Evolutionary conservation across 2,113 vertebrate species (phyloP).

Genomic region (Polypterus bichir): DNA sequence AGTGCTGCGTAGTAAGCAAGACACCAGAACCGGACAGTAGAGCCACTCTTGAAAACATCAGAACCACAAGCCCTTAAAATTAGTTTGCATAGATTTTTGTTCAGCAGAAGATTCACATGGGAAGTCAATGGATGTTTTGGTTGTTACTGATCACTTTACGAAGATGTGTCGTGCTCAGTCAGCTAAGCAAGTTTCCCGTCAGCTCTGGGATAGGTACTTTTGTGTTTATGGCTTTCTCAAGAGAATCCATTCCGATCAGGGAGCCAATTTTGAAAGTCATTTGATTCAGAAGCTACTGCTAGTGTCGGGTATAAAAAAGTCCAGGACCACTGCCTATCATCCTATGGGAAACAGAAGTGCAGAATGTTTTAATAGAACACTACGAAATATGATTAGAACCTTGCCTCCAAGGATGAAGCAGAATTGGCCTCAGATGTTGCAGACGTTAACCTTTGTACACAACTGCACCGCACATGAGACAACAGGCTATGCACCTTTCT

Average conservation of each 20-base stretch:
- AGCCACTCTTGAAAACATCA: slow-evolving; percentile 11
- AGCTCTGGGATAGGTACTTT: no score
- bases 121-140: neutral
- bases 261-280: neutral
- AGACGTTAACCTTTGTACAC: neutral
- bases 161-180: neutral
- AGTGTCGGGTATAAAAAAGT: neutral
- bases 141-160: neutral
- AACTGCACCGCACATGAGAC: neutral
- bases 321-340: neutral
- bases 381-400: neutral
- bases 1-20: slow-evolving; percentile 13
- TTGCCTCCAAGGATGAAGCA: neutral
- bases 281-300: neutral
- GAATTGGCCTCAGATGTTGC: neutral
- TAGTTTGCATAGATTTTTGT: slow-evolving; percentile 17
- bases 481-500: slow-evolving; percentile 12
- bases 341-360: neutral
- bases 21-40: slow-evolving; percentile 9
- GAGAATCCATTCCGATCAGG: neutral
- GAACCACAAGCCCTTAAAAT: slow-evolving; percentile 11
- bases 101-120: neutral
- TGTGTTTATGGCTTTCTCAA: neutral
- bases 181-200: no score
- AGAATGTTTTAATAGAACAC: neutral